Evolutionary conservation across 1,140 invertebrate genomes (phyloP).

Genomic region (Holotrichia oblita): DNA sequence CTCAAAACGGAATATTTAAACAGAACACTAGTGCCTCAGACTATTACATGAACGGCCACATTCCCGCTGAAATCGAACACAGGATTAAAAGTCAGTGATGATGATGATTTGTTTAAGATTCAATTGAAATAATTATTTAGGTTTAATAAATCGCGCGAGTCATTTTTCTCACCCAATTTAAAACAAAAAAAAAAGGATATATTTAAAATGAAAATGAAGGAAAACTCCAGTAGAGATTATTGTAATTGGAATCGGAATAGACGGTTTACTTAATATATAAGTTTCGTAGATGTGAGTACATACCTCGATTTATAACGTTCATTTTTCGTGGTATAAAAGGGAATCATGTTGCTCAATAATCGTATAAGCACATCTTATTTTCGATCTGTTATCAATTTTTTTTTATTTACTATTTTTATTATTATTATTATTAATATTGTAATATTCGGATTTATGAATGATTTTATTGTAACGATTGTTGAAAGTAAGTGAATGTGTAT

Average conservation of each 20-base stretch:
- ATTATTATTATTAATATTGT: conserved; percentile 2
- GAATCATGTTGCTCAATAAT: conserved; percentile 25
- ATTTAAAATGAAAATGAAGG: too few relatives aligned
- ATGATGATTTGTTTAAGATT: not conserved
- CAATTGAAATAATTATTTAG: not conserved
- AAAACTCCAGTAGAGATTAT: too few relatives aligned
- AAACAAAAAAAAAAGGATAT: too few relatives aligned
- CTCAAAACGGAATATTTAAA: conserved; percentile 38
- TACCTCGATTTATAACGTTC: too few relatives aligned
- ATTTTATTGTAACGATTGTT: too few relatives aligned
- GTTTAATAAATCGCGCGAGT: not conserved
- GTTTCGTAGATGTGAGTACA: conserved; percentile 1
- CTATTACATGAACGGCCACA: conserved; percentile 43
- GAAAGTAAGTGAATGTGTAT: too few relatives aligned
- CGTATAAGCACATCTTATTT: conserved; percentile 24
- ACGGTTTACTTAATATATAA: too few relatives aligned
- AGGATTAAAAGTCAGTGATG: conserved; percentile 41
- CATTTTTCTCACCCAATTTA: not conserved
- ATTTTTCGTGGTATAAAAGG: too few relatives aligned
- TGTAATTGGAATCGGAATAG: too few relatives aligned
- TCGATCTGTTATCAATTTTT: conserved; percentile 24
- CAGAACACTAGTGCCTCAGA: conserved; percentile 42
- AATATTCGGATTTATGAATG: too few relatives aligned
- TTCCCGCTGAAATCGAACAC: conserved; percentile 33
- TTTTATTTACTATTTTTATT: conserved; percentile 12